Evolutionary conservation across 2,113 vertebrate species (phyloP), one percentile per base, ranked within the genome.

Genomic region (Phyllopteryx taeniolatus): DNA sequence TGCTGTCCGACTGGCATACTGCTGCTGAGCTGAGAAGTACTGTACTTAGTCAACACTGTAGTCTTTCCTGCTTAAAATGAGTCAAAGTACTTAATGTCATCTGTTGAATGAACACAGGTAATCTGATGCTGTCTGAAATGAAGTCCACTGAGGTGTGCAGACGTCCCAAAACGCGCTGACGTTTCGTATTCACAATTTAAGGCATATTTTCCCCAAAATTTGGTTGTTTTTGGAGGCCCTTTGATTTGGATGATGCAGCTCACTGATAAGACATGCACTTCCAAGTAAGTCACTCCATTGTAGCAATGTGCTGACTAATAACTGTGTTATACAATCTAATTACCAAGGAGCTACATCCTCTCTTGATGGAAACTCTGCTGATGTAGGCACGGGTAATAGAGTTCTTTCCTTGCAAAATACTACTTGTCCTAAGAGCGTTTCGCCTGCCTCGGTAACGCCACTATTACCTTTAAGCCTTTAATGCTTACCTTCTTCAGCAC

Each of bases 341-440:
- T 83, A 84, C 62, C 51, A 75, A 78, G 74, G 64, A 66, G 67
- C 71, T 71, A 59, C 79, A 77, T 77, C 68, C 76, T 74, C 67
- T 81, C 77, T 80, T 77, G 51, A 86, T 87, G 81, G 81, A 86
- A 86, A 80, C 81, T 72, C 66, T 85, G 83, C 85, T 89, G 87
- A 88, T 80, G 75, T 83, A 82, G 86, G 79, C 83, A 73, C 74
- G 71, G 81, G 33, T 77, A 89, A 81, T 78, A 71, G 71, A 83
- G 71, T 82, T 83, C 39, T 75, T 43, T 73, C 70, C 72, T 80
- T 68, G 62, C 67, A 79, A 84, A 85, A 68, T 83, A 78, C 72
- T 83, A 17, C 14, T 89, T 88, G 77, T 79, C 71, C 54, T 68
- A 46, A 43, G 56, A 72, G 46, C 66, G 64, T 70, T 72, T 75